Base-by-base conservation (phyloP, 2,888 invertebrate genomes). In the Trichopoda pennipes region DNA sequence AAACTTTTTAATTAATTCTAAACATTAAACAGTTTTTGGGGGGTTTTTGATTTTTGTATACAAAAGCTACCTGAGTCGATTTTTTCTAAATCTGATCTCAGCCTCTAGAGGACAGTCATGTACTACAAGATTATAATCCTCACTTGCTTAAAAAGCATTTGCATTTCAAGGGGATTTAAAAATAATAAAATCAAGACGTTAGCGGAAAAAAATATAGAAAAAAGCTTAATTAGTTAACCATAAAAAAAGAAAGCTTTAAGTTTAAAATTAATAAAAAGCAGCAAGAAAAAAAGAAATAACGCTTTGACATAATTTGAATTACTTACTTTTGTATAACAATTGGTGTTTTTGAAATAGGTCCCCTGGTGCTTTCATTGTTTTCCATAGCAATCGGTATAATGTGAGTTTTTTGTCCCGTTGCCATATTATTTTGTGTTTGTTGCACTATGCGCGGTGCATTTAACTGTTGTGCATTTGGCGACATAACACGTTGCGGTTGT, bases 361-460 rank as follows among this genome's bases (percentile, higher is more conserved):
- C 91, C 42, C 90, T 87, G 75, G 85, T 85, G 21, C 82, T 85
- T 23, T 87, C 87, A 60, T 80, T 73, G 28, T 87, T 86, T 68
- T 94, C 94, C 85, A 94, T 92, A 84, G 93, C 92, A 85, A 94
- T 93, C 17, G 94, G 94, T 88, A 94, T 93, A 85, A 94, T 93
- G 85, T 94, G 92, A 47, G 93, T 84, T 42, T 76, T 79, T 23
- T 60, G 75, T 16, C 68, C 79, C 17, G 64, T 42, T 51, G 49
- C 47, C 8, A 76, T 76, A 76, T 61, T 81, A 51, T 72, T 81
- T 61, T 86, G 85, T 49, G 86, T 63, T 86, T 87, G 89, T 35
- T 85, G 86, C 56, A 86, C 84, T 60, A 86, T 84, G 23, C 85
- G 85, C 60, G 86, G 86, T 10, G 86, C 84, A 84, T 85, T 86